phyloP scores from a whole-genome alignment of 2,888 invertebrate genomes.

The Bombylius major region DNA sequence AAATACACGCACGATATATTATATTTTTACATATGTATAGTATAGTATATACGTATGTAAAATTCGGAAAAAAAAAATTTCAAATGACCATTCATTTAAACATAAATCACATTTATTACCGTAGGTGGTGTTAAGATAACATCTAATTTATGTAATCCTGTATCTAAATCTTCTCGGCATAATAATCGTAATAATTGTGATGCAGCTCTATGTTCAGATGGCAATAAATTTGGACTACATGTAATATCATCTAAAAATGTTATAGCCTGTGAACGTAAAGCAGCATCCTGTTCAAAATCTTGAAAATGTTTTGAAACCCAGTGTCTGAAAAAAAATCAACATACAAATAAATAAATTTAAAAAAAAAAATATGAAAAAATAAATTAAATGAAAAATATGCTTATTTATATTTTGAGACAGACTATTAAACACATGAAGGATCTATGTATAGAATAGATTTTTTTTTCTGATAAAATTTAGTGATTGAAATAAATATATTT shows the following conservation, averaged over 20 bases:
- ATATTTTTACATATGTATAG: not conserved
- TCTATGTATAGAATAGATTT: no score
- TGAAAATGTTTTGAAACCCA: conserved; percentile 88
- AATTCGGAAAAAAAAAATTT: no score
- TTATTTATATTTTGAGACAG: not conserved
- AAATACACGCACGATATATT: no score
- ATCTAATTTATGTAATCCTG: conserved; percentile 53
- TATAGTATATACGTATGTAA: no score
- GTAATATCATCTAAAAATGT: conserved; percentile 82
- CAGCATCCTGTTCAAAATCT: conserved; percentile 69
- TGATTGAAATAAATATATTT: not conserved
- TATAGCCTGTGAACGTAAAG: conserved; percentile 62
- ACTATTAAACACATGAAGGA: not conserved
- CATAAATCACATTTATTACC: conserved; percentile 32
- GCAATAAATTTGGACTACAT: conserved; percentile 66
- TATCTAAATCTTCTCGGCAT: conserved; percentile 58
- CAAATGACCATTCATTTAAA: no score
- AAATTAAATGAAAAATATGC: no score
- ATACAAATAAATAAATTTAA: not conserved
- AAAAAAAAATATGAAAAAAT: not conserved
- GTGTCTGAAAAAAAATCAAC: conserved; percentile 42
- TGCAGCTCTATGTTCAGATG: conserved; percentile 82
- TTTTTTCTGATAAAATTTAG: no score
- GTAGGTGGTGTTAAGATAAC: conserved; percentile 53
- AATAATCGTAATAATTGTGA: conserved; percentile 65